Evolutionary conservation across 2,113 vertebrate species (phyloP), one percentile per base, ranked within the genome.

Genomic region (Semnornis frantzii): DNA sequence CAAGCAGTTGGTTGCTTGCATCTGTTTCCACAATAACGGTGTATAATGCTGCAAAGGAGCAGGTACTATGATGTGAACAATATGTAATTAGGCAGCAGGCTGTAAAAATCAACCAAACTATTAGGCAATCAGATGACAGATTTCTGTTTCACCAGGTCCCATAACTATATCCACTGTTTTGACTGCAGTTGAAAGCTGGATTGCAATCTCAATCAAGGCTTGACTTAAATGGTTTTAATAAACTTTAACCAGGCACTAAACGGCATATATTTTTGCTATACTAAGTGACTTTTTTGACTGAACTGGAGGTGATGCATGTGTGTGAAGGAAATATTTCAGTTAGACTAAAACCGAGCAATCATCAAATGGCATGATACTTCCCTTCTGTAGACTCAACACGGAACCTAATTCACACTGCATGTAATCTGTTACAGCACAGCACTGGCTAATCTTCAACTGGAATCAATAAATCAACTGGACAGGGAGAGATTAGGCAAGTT

Each of bases 391-490:
- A n/a, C 55, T 48, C 50, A 76, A 19, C 1, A 0, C 54, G 48
- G 57, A 65, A 62, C 59, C 42, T 33, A 82, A 68, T 95, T 94
- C 79, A 87, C 54, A 81, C 69, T 52, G 79, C 63, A 57, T 48
- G 54, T 64, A 69, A 71, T 74, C 52, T 15, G 42, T 75, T 87
- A 44, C 50, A 70, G 48, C 52, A 92, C 28, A 71, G 28, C 37
- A 48, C 60, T 94, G 81, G 78, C 89, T 92, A 68, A 90, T 88
- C 80, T 95, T 90, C 88, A 92, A 30, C 83, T 65, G 58, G 57
- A 92, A 75, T 96, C 88, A 93, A 91, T 94, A 90, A 39, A 91
- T 76, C 42, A 85, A 21, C 33, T 54, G 31, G n/a, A 48, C 73
- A 65, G 80, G 46, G 71, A 84, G 44, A 74, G 82, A 85, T 64